phyloP scores from a whole-genome alignment of 2,888 invertebrate species.

The Euplagia quadripunctaria region DNA sequence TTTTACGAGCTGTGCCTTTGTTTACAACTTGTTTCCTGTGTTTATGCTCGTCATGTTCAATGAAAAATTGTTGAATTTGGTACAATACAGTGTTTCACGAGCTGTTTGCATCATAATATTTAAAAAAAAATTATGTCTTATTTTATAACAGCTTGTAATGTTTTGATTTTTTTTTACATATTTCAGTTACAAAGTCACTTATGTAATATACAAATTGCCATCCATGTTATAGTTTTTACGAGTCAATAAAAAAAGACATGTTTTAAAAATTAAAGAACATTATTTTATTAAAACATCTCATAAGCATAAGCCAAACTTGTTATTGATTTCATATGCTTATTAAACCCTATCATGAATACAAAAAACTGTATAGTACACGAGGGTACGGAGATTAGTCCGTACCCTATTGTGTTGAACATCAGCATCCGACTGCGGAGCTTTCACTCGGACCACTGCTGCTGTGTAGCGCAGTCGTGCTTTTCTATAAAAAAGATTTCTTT shows the following conservation, averaged over 20 bases:
- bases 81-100: slow-evolving; percentile 43
- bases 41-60: slow-evolving; percentile 73
- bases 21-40: slow-evolving; percentile 84
- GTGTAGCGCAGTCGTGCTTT: slow-evolving; percentile 77
- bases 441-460: slow-evolving; percentile 75
- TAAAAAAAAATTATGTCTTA: neutral
- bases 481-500: slow-evolving; percentile 64
- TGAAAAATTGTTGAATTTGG: slow-evolving; percentile 64
- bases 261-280: slow-evolving; percentile 1
- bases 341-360: slow-evolving; percentile 74
- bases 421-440: slow-evolving; percentile 68
- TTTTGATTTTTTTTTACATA: neutral
- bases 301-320: slow-evolving; percentile 20
- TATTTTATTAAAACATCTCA: neutral
- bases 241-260: neutral
- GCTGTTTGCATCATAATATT: slow-evolving; percentile 29
- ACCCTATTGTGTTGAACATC: slow-evolving; percentile 76
- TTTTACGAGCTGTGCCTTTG: slow-evolving; percentile 76
- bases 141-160: neutral
- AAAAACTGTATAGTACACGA: slow-evolving; percentile 62
- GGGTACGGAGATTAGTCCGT: slow-evolving; percentile 70
- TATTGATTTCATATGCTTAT: slow-evolving; percentile 77
- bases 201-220: neutral
- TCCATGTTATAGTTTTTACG: neutral
- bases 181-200: neutral